Evolutionary conservation across 2,113 vertebrate species (phyloP), one percentile per base, ranked within the genome.

Genomic region (Hippocampus comes): DNA sequence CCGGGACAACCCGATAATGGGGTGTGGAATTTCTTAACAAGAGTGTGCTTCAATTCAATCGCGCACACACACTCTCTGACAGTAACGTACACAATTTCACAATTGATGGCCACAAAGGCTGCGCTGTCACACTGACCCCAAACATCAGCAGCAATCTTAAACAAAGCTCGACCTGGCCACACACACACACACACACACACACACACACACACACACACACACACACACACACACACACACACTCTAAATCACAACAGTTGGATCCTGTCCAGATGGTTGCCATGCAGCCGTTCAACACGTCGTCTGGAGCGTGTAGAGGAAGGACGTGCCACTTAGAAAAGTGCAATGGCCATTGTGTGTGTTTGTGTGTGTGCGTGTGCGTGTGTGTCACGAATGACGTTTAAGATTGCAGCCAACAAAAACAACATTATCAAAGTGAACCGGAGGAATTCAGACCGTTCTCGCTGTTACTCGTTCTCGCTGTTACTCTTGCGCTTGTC

Each of bases 271-370:
- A 89, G 81, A 81, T 71, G 83, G 90, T 93, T 90, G 84, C 89
- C 86, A 87, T 78, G 89, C 87, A 90, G 89, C 87, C 75, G 88
- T 79, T 85, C 76, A 84, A 89, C 71, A 68, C 85, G 75, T 80
- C 79, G 82, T 86, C 84, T 88, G 87, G 82, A 90, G 90, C 88
- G 91, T 83, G 85, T 82, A 77, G 80, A 89, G 92, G 92, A 91
- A 92, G 90, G 89, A 92, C 91, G 84, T 90, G 78, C 76, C 89
- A 88, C 90, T 90, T 88, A 80, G 78, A 30, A 70, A 78, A 84
- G 84, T 82, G 89, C 84, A 87, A 77, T 87, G 70, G 81, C 78
- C 80, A 84, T 88, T 90, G 82, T 72, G 80, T 85, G 78, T 87
- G 68, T 5, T 18, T 57, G 71, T 63, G 72, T 75, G 67, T 75